phyloP scores from a whole-genome alignment of 2,888 invertebrate genomes.

The Acronicta leporina region DNA sequence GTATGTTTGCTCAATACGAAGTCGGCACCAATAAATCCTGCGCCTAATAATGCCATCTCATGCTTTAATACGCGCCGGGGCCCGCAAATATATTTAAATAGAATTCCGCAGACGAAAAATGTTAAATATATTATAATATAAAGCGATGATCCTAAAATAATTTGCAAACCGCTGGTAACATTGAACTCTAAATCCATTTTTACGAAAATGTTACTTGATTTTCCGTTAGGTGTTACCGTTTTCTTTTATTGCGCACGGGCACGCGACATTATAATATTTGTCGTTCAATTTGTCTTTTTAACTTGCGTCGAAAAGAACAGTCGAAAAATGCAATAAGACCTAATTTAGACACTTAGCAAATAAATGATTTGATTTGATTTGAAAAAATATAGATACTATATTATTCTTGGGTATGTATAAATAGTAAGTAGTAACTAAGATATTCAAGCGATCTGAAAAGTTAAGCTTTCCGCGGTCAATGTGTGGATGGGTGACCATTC shows the following conservation, averaged over 20 bases:
- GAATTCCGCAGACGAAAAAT: slow-evolving; percentile 51
- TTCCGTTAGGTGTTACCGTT: slow-evolving; percentile 21
- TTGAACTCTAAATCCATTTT: slow-evolving; percentile 45
- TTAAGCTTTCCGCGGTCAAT: too few species aligned
- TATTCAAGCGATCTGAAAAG: too few species aligned
- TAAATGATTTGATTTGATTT: too few species aligned
- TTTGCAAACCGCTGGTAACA: slow-evolving; percentile 27
- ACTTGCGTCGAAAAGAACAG: slow-evolving; percentile 24
- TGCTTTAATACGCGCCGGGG: slow-evolving; percentile 63
- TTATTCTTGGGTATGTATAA: too few species aligned
- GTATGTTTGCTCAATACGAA: slow-evolving; percentile 70
- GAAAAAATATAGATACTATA: too few species aligned
- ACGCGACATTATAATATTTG: slow-evolving; percentile 30
- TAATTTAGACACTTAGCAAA: too few species aligned
- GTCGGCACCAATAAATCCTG: slow-evolving; percentile 65
- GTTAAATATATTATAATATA: slow-evolving; percentile 5
- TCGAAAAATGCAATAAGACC: too few species aligned
- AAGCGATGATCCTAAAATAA: slow-evolving; percentile 23
- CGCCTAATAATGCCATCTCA: slow-evolving; percentile 62
- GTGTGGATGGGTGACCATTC: too few species aligned
- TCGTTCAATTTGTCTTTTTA: slow-evolving; percentile 33
- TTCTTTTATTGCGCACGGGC: slow-evolving; percentile 26
- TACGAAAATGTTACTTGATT: slow-evolving; percentile 28
- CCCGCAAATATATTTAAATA: slow-evolving; percentile 66
- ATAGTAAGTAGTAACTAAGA: too few species aligned